Evolutionary conservation across 2,888 invertebrate genomes (phyloP), one percentile per base, ranked within the genome.

Genomic region (Horisme vitalbata): DNA sequence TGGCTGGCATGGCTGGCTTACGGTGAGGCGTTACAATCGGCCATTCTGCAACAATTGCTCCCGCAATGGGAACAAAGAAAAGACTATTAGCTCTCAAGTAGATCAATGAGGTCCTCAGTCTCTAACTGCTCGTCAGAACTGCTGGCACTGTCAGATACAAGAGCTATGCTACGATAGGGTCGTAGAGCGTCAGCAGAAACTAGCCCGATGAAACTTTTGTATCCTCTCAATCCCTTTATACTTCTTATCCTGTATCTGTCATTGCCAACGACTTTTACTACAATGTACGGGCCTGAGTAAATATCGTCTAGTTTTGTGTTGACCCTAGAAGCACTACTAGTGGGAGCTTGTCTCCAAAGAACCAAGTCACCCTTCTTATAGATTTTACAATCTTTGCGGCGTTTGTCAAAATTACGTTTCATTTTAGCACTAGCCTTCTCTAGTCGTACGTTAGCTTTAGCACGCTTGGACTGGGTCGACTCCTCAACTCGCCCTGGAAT

Each of bases 271-370:
- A 18, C 43, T 30, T 9, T 55, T 52, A 1, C 11, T 18, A 64
- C 21, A 9, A 59, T 35, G 21, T 65, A 66, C 0, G 51, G 57
- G 5, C 57, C 52, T 0, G 57, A 47, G 13, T 53, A 53, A 0
- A 49, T 3, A 5, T 24, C 36, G 8, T 45, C 35, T 12, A 57
- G 24, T 27, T 57, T 59, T 1, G 35, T 34, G 23, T 57, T 59
- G n/a, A 46, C 51, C 13, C 14, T 55, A 7, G 11, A 21, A 8
- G 20, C 35, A 11, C 14, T 26, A 14, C 15, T n/a, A 2, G 26
- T 26, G 8, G 27, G 26, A 10, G 36, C 27, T 13, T 36, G 34
- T 23, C 6, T 34, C 34, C 34, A 34, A 23, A 34, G 34, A 11
- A 34, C 34, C 4, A 34, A 34, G n/a, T 34, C 34, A 11, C 34